A percentile compares a stretch with the other conserved stretches of the same genome.
These are phyloP conservation scores for Eustalomyia histrio DNA, from an alignment of 2,888 invertebrate genomes.

Conservation along the genomic window DNA sequence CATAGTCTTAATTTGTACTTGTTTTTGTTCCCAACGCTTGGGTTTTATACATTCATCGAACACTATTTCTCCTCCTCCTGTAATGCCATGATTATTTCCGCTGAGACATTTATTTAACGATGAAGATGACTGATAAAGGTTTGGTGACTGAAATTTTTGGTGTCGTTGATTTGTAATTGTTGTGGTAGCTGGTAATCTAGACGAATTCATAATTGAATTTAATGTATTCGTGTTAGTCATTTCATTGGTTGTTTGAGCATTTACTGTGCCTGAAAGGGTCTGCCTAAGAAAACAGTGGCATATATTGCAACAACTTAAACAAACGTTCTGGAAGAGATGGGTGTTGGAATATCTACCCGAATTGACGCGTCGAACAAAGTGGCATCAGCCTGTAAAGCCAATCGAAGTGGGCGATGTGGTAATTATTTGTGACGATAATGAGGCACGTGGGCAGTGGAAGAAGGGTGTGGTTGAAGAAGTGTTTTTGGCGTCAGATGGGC, in stretches of 20 bases:
- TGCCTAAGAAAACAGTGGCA: too few species aligned
- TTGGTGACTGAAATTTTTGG: slow-evolving; percentile 37
- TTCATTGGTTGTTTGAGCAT: slow-evolving; percentile 22
- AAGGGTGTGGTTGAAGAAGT: too few species aligned
- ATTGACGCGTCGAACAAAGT: slow-evolving; percentile 10
- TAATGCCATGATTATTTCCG: slow-evolving; percentile 8
- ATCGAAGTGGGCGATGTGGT: too few species aligned
- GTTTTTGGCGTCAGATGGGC: too few species aligned
- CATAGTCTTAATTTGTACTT: slow-evolving; percentile 97
- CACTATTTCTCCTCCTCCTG: background rate
- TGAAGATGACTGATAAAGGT: slow-evolving; percentile 26
- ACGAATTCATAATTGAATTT: slow-evolving; percentile 16
- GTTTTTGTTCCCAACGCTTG: slow-evolving; percentile 97
- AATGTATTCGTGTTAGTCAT: slow-evolving; percentile 29
- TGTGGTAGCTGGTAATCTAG: slow-evolving; percentile 10
- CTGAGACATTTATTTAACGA: slow-evolving; percentile 28
- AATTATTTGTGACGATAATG: too few species aligned
- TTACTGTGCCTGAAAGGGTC: background rate
- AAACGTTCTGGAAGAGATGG: too few species aligned
- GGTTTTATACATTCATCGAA: slow-evolving; percentile 45
- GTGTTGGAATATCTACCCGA: slow-evolving; percentile 11
- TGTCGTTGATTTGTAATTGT: slow-evolving; percentile 25
- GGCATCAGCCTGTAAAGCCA: slow-evolving; percentile 8
- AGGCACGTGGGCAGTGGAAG: too few species aligned
- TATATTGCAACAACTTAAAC: too few species aligned